Base-by-base conservation (phyloP, 2,113 vertebrate species). In the Chloropsis cyanopogon region DNA sequence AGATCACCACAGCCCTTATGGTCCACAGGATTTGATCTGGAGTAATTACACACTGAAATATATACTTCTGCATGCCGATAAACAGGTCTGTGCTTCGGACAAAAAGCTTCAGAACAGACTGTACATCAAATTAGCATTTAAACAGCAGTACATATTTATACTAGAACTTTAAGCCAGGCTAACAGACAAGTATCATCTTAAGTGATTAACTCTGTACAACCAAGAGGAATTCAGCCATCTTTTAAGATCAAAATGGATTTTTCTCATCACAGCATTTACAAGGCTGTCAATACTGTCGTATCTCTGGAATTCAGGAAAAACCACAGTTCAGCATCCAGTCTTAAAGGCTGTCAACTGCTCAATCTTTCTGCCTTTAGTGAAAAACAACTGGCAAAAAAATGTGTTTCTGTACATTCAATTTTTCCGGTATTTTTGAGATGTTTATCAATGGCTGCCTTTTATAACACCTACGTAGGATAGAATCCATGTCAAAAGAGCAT, bases 171-270 rank as follows among this genome's bases (percentile, higher is more conserved):
- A 82, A 29, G 24, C 15, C 60, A 42, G 13, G 23, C 15, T 84
- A 81, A 57, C 6, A 70, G 6, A 49, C 5, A 47, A 64, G 11
- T 26, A 68, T 26, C 9, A 63, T 71, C 39, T 52, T 26, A 46
- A 42, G 25, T 18, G 3, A 16, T 11, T 46, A 35, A 59, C 39
- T 60, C 24, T 12, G 3, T 15, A 28, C 0, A 3, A 11, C 6
- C 14, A 78, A 52, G 6, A 21, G 12, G 14, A 89, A 81, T 65
- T 54, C 53, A 70, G 3, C 1, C 26, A 22, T 65, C 53, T 56
- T 64, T 42, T 70, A 50, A 79, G 76, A 79, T 23, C 4, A 31
- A 70, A 73, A 42, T 12, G 3, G 5, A 2, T 50, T 91, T 68
- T 52, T 72, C 24, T 52, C 9, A 72, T 69, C 4, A 69, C 31